A percentile compares a stretch with the other conserved stretches of the same genome.
Evolutionary conservation across 1,140 invertebrate species (phyloP).

Genomic region (Drosophila saltans): DNA sequence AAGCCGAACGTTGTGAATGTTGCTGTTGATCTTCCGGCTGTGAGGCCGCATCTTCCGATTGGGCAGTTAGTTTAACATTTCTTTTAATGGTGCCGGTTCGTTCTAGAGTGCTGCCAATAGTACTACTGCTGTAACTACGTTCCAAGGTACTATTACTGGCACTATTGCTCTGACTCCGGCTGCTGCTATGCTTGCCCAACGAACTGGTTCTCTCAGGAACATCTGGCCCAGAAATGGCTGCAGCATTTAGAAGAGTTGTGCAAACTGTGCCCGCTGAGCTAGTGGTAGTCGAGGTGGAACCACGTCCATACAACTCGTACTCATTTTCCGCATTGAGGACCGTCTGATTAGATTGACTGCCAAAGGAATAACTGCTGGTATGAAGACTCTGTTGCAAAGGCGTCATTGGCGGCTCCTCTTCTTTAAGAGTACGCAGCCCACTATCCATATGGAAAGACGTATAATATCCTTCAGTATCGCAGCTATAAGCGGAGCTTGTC

Average conservation of each 20-base stretch:
- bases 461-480: constrained; percentile 98
- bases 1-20: constrained; percentile 36
- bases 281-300: constrained; percentile 94
- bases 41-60: constrained; percentile 29
- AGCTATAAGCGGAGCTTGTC: constrained; percentile 96
- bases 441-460: constrained; percentile 98
- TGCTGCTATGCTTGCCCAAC: constrained; percentile 84
- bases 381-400: constrained; percentile 86
- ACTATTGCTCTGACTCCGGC: constrained; percentile 81
- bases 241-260: constrained; percentile 87
- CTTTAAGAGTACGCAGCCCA: constrained; percentile 92
- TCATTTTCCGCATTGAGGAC: constrained; percentile 90
- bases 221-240: constrained; percentile 84
- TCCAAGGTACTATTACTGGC: constrained; percentile 85
- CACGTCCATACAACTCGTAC: constrained; percentile 94
- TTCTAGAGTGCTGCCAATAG: constrained; percentile 84
- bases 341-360: constrained; percentile 85
- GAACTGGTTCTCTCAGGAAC: constrained; percentile 91
- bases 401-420: constrained; percentile 89
- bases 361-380: constrained; percentile 84
- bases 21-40: constrained; percentile 35
- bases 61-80: constrained; percentile 68
- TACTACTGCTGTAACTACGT: constrained; percentile 85
- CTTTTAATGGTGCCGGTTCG: constrained; percentile 84
- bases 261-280: constrained; percentile 95